A percentile compares a stretch with the other conserved stretches of the same genome.
Conservation (phyloP, 2,888 invertebrate species). For the Thereva unica region DNA sequence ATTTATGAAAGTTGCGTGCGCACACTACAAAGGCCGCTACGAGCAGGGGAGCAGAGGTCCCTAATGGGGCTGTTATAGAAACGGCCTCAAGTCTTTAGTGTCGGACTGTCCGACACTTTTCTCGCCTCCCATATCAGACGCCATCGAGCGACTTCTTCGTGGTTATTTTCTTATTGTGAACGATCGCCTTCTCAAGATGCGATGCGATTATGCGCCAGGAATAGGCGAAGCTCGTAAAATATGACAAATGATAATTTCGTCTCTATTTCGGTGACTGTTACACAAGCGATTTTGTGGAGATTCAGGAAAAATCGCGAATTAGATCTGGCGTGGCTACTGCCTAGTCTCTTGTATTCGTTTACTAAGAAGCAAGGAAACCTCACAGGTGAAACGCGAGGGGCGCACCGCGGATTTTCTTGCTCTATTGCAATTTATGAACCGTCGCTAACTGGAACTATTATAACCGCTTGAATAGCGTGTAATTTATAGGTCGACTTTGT, state of each 20-base stretch:
- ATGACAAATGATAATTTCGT: conserved; percentile 8
- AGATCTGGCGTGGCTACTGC: no score
- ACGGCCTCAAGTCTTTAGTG: no score
- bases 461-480: no score
- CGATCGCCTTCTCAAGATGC: conserved; percentile 22
- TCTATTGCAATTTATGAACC: no score
- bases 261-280: neutral
- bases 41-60: neutral
- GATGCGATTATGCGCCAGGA: neutral
- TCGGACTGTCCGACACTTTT: neutral
- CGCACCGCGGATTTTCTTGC: no score
- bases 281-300: no score
- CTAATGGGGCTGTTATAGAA: neutral
- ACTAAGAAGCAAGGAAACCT: no score
- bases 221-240: conserved; percentile 14
- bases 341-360: no score
- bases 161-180: conserved; percentile 10
- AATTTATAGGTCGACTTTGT: no score
- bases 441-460: no score
- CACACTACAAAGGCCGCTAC: neutral
- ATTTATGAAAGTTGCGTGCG: conserved; percentile 39
- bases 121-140: neutral
- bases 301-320: no score
- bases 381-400: no score
- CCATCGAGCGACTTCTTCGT: conserved; percentile 6